Evolutionary conservation across 2,888 invertebrate species (phyloP), one percentile per base, ranked within the genome.

Genomic region (Sinotaia quadrata): DNA sequence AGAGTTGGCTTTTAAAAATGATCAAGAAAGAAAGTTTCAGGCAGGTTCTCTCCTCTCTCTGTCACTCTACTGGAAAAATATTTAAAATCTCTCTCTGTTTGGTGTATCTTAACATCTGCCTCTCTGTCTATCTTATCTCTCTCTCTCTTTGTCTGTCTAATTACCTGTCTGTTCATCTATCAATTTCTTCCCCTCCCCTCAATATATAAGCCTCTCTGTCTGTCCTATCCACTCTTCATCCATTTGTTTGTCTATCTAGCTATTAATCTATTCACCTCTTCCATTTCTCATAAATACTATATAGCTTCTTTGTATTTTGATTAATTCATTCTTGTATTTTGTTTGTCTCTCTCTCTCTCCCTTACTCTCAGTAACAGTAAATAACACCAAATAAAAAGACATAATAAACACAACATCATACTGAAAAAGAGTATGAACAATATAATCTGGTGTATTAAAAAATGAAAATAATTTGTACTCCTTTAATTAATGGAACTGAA

Each of bases 271-370:
- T 49, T 24, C 24, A 7, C 18, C 18, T 49, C 18, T 5, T 18
- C 18, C 18, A 4, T 24, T 49, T 24, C 18, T n/a, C n/a, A n/a
- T n/a, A n/a, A n/a, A n/a, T n/a, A n/a, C 49, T 49, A n/a, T 49
- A n/a, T 49, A n/a, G n/a, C n/a, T n/a, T 49, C 49, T 49, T 24
- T 49, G 21, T 49, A n/a, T 49, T 24, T 49, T 24, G n/a, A n/a
- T 49, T 24, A 21, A n/a, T 49, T 24, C 5, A 21, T 24, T 10
- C 24, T 24, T 18, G 5, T 24, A 21, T 18, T 18, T 18, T 18
- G 5, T 18, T 18, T 10, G 5, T 18, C 18, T 49, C 49, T 5
- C 49, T 49, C 18, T 5, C 5, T 49, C 49, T 49, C 49, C 49
- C 18, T 24, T 49, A n/a, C 24, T 24, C 41, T 12, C 10, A 41